phyloP scores from a whole-genome alignment of 2,113 vertebrate genomes.

The Petaurus breviceps region DNA sequence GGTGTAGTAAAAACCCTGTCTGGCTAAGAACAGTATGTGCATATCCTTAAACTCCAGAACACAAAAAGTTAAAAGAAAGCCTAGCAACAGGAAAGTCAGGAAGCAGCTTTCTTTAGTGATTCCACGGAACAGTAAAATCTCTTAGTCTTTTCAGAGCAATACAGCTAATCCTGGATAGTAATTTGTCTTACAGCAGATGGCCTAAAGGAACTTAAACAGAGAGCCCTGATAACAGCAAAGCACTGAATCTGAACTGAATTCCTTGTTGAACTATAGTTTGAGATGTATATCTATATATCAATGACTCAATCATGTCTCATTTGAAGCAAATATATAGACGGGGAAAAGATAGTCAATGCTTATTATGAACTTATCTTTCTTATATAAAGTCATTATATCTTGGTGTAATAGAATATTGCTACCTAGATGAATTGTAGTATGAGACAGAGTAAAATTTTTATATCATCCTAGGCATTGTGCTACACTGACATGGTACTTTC shows the following conservation, averaged over 20 bases:
- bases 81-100: constrained; percentile 64
- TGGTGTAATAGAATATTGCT: background rate
- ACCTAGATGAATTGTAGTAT: background rate
- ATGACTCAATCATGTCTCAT: background rate
- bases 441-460: constrained; percentile 21
- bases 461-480: constrained; percentile 32
- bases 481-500: constrained; percentile 23
- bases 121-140: constrained; percentile 54
- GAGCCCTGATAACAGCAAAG: constrained; percentile 10
- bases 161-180: constrained; percentile 18
- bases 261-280: constrained; percentile 7
- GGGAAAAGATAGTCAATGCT: background rate
- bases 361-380: constrained; percentile 46
- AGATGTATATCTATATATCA: constrained; percentile 2
- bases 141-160: constrained; percentile 48
- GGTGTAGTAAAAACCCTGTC: background rate
- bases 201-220: background rate
- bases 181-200: constrained; percentile 31
- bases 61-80: constrained; percentile 63
- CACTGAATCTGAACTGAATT: constrained; percentile 46
- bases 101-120: constrained; percentile 58
- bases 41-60: constrained; percentile 19
- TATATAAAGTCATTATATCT: constrained; percentile 18
- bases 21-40: background rate
- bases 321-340: background rate